Conservation (phyloP, 2,113 vertebrate species). For the Chionomys nivalis region DNA sequence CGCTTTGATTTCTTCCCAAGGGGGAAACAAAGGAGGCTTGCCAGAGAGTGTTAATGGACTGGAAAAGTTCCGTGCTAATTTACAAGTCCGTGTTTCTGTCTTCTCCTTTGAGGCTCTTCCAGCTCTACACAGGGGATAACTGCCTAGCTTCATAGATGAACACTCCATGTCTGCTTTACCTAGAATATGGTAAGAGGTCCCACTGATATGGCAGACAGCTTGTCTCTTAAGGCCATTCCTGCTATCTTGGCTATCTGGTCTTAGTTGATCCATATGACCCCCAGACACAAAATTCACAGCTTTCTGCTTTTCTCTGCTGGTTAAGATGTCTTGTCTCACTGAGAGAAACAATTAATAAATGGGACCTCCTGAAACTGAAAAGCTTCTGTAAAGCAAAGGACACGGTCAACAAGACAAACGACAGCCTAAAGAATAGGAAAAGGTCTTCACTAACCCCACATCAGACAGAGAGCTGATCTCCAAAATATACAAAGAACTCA, state of each 20-base stretch:
- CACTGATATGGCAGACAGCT: background rate
- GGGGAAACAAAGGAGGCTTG: background rate
- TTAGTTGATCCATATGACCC: background rate
- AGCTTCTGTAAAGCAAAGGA: no score
- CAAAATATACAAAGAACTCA: no score
- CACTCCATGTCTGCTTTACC: background rate
- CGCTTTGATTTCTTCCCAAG: constrained; percentile 22
- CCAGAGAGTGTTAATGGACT: constrained; percentile 34
- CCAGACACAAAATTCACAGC: background rate
- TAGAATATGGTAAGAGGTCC: background rate
- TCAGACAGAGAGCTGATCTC: no score
- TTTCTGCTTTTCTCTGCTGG: background rate
- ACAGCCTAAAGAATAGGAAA: no score
- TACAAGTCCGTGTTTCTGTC: constrained; percentile 24
- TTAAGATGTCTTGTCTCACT: constrained; percentile 1
- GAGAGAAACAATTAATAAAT: no score
- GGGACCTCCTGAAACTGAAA: no score
- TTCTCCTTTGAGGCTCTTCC: constrained; percentile 30
- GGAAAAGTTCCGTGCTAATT: constrained; percentile 43
- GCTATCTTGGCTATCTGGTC: background rate
- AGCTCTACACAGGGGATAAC: background rate
- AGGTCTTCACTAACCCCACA: no score
- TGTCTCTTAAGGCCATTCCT: background rate
- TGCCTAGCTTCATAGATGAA: background rate
- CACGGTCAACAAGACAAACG: no score